Evolutionary conservation across 2,797 vertebrate genomes (phyloP), one percentile per base, ranked within the genome.

Genomic region (Bufotes viridis): DNA sequence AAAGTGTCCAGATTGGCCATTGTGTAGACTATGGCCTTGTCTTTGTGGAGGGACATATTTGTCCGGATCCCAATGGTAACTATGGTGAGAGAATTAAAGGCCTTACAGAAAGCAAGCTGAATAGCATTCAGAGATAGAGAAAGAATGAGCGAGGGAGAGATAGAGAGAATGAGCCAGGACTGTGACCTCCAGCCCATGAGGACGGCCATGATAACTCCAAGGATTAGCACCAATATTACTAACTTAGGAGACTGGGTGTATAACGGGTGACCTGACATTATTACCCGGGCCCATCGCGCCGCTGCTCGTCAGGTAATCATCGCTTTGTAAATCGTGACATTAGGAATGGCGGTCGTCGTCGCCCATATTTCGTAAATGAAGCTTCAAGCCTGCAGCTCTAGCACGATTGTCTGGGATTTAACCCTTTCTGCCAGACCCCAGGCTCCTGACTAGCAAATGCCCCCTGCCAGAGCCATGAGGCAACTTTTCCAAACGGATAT

Each of bases 1-100:
- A 91, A 92, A 92, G 91, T 90, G 93, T 93, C 95, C 95, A 96
- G 96, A 96, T 96, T 95, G 91, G 92, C 91, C 93, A 89, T 88
- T 93, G 92, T 92, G 89, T 92, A 95, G 95, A 95, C 94, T 94
- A 93, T 94, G 95, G 95, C 95, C 95, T 95, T 95, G 95, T 96
- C 94, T 92, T 94, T 92, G 93, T 90, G 94, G 95, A 94, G 84
- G 95, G 95, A 95, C 93, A 96, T 96, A 95, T 96, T 96, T 96
- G 93, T 95, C 93, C 90, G 93, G 93, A 94, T 92, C 92, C 93
- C 92, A 92, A 86, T 94, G 92, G 96, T 95, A 94, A 94, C 94
- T 94, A 94, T 96, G 95, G 95, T 92, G 94, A 94, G 94, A 91
- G 72, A 91, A 82, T 93, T 95, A 96, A 96, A 95, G 94, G 93